Evolutionary conservation across 2,797 vertebrate genomes (phyloP), one percentile per base, ranked within the genome.

Genomic region (Pipistrellus pipistrellus): DNA sequence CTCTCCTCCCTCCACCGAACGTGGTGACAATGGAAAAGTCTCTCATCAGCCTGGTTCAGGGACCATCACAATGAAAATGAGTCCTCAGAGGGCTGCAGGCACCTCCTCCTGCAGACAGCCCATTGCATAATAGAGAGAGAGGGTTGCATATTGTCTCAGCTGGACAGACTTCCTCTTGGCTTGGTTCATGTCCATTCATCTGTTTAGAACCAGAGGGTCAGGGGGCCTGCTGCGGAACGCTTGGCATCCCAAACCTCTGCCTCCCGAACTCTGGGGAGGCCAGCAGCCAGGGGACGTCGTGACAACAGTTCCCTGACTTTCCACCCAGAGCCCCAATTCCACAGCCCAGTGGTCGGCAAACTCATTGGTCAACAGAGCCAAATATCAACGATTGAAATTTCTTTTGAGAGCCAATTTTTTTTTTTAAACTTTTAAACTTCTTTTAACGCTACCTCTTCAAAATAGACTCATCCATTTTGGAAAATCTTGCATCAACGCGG

Each of bases 41-140:
- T 88, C 48, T 51, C 17, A 1, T 17, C 46, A 17, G 46, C 80
- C 85, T 23, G 69, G 51, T 30, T 64, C 27, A 0, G 9, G 72
- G 57, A 15, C 48, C 46, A 20, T 21, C 2, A 32, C 3, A 35
- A 20, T 27, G 59, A 51, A 75, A 25, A 69, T 2, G 25, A 23
- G 15, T 35, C 35, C 7, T 8, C 13, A 27, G n/a, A 41, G 20
- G 30, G 11, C 44, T 11, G 2, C 4, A 35, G 66, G 3, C 18
- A 0, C 5, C 57, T 53, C 53, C 21, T 13, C 30, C 41, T 20
- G 6, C 38, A 18, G 77, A 32, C 14, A 3, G 55, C 46, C 23
- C 3, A 2, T 32, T 35, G 27, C 6, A 2, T 20, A 14, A 11
- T 4, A 8, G 0, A 38, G 73, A 68, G 32, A 8, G 0, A 38